phyloP scores from a whole-genome alignment of 2,113 vertebrate species.

The Hippolais icterina region DNA sequence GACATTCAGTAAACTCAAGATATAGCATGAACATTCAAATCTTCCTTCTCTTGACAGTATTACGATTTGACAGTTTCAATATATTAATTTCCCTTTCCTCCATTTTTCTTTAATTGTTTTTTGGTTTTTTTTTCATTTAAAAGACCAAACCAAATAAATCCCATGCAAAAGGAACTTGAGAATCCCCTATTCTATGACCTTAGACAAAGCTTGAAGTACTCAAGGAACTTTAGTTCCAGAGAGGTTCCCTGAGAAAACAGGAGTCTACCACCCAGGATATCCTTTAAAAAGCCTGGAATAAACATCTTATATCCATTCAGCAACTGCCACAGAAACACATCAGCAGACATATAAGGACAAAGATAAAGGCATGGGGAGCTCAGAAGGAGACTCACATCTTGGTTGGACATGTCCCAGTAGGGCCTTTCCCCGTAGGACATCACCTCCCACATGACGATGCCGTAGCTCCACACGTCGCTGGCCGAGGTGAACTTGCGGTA shows the following conservation, averaged over 20 bases:
- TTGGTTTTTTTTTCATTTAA: not conserved
- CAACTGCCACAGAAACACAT: not conserved
- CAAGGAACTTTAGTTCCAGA: not conserved
- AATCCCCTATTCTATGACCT: not conserved
- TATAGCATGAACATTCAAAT: not conserved
- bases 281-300: not conserved
- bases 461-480: slow-evolving; percentile 97
- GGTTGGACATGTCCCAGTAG: slow-evolving; percentile 99
- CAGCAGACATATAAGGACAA: not conserved
- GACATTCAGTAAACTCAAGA: slow-evolving; percentile 15
- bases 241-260: not conserved
- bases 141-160: not conserved
- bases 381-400: slow-evolving; percentile 84
- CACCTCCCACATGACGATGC: slow-evolving; percentile 99
- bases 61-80: not conserved
- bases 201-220: not conserved
- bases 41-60: not conserved
- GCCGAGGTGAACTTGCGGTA: slow-evolving; percentile 98
- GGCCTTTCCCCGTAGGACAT: slow-evolving; percentile 97
- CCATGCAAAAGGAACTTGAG: not conserved
- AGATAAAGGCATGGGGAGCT: rapidly evolving
- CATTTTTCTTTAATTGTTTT: not conserved
- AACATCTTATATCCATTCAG: not conserved
- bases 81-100: not conserved
- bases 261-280: not conserved